These are phyloP conservation scores for Dicerorhinus sumatrensis DNA, from an alignment of 2,113 vertebrate species.

Conservation along the genomic window DNA sequence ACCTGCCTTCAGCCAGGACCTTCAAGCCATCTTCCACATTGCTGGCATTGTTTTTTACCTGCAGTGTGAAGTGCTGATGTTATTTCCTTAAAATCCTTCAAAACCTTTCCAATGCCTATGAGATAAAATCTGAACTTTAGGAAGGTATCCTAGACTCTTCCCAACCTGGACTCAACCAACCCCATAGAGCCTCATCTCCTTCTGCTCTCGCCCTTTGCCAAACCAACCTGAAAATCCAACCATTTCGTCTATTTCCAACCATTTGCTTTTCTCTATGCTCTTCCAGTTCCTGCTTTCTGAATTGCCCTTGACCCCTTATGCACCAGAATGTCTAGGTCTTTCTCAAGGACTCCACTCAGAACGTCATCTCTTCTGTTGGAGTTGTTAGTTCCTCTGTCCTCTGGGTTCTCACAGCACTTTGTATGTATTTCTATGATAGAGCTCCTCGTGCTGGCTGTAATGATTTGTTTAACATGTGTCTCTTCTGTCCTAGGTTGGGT, in stretches of 20 bases:
- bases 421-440: background rate
- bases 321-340: background rate
- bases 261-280: background rate
- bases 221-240: background rate
- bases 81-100: background rate
- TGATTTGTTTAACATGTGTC: background rate
- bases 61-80: background rate
- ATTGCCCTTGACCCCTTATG: background rate
- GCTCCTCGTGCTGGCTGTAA: background rate
- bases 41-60: background rate
- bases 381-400: background rate
- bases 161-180: background rate
- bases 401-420: background rate
- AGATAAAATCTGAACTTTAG: constrained; percentile 11
- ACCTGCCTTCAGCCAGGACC: background rate
- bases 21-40: background rate
- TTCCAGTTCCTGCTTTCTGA: background rate
- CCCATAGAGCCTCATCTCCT: background rate
- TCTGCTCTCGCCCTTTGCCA: background rate
- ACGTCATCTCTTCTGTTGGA: background rate
- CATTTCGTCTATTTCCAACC: background rate
- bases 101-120: background rate
- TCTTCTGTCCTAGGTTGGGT: background rate
- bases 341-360: background rate
- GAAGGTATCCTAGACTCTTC: background rate